Evolutionary conservation across 2,888 invertebrate species (phyloP), one percentile per base, ranked within the genome.

Genomic region (Oxyteleia sp.): DNA sequence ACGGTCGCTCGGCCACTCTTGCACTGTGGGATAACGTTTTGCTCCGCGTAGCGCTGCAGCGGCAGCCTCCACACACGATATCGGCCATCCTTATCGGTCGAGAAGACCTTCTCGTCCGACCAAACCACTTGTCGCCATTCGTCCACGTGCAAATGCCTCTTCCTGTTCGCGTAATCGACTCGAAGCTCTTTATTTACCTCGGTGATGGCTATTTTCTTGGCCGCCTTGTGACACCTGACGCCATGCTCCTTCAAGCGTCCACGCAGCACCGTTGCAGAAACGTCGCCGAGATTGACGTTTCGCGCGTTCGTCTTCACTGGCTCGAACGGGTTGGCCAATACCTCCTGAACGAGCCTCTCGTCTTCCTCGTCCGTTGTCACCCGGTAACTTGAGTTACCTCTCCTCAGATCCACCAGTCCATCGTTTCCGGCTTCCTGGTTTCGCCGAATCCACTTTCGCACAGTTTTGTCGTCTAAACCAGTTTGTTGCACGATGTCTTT

Each of bases 81-180:
- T n/a, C 49, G 49, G 0, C 49, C 49, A 49, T 49, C 49, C n/a
- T 49, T 49, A 11, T 53, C 32, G 3, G 53, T 53, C 0, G 53
- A 32, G 53, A 53, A 53, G 2, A 53, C 15, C 10, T 53, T 53
- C 13, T 53, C 53, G 32, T 53, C 53, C 4, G 53, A 53, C 32
- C 53, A 53, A 7, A 29, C 32, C 1, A 53, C 53, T 26, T 53
- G 32, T 2, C 15, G 1, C 53, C 53, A 53, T 5, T 53, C 32
- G 1, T 53, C 53, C 1, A 53, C 16, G 11, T 20, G 5, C 3
- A 47, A 1, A 4, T 20, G 1, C 3, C 1, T 2, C 2, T 47
- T 7, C 1, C 20, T 4, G 1, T 8, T 2, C 2, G 47, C 47
- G 10, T 18, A 16, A 11, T 47, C 18, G 2, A 47, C 10, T 8